phyloP scores from a whole-genome alignment of 2,888 invertebrate species.

The Scrobipalpa atriplicella region DNA sequence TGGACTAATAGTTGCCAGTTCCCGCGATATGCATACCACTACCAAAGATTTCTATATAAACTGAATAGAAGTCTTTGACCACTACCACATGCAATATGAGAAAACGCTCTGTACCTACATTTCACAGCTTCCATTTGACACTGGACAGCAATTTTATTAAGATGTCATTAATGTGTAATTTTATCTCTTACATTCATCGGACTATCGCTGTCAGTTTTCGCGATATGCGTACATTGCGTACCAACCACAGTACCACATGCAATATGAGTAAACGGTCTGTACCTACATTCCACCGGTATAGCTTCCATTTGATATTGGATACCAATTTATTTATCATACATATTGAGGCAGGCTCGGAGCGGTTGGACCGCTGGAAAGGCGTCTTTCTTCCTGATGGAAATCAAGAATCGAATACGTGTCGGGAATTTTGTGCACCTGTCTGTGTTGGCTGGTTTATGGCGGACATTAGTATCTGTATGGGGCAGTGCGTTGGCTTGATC shows the following conservation, averaged over 20 bases:
- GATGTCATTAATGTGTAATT: no score
- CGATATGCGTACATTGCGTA: constrained; percentile 20
- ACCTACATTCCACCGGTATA: constrained; percentile 72
- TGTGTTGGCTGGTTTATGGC: constrained; percentile 55
- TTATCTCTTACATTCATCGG: no score
- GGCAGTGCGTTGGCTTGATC: constrained; percentile 20
- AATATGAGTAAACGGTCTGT: constrained; percentile 75
- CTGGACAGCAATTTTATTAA: no score
- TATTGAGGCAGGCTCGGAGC: constrained; percentile 73
- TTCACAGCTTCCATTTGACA: no score
- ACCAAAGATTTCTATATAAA: no score
- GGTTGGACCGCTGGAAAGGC: constrained; percentile 65
- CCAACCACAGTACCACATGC: constrained; percentile 42
- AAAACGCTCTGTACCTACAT: no score
- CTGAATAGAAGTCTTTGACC: no score
- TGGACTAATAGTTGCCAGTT: no score
- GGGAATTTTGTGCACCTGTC: constrained; percentile 62
- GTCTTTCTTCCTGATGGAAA: constrained; percentile 71
- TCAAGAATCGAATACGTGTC: constrained; percentile 77
- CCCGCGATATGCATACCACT: no score
- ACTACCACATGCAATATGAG: no score
- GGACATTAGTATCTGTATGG: constrained; percentile 37
- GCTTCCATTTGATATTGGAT: constrained; percentile 81
- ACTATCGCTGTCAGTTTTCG: constrained; percentile 29
- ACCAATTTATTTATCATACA: constrained; percentile 83